phyloP scores from a whole-genome alignment of 2,797 vertebrate genomes.

The Typhlichthys eigenmanni region DNA sequence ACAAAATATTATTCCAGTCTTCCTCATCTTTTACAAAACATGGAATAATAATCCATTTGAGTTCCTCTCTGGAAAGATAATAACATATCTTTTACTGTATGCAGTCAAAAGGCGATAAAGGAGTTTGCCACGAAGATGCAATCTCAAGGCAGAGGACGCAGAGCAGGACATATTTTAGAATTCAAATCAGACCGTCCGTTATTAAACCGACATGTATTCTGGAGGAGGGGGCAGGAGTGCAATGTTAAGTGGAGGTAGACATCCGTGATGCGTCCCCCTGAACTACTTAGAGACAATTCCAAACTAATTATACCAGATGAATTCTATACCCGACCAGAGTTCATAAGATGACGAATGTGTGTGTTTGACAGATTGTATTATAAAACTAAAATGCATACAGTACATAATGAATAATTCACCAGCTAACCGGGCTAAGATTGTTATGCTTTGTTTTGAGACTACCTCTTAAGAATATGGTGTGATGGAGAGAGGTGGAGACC shows the following conservation, averaged over 20 bases:
- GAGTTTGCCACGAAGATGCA: too few relatives aligned
- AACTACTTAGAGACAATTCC: not conserved
- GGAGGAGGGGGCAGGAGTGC: not conserved
- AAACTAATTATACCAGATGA: not conserved
- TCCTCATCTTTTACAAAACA: not conserved
- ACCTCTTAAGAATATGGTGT: slow-evolving; percentile 33
- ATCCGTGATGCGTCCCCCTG: not conserved
- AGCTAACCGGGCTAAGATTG: slow-evolving; percentile 31
- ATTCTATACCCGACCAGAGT: slow-evolving; percentile 16
- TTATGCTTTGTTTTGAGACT: slow-evolving; percentile 43
- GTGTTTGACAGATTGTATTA: slow-evolving; percentile 21
- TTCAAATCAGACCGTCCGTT: not conserved
- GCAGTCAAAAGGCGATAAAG: too few relatives aligned
- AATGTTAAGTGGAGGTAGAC: not conserved
- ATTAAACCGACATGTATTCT: not conserved
- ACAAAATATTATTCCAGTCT: not conserved
- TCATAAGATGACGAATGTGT: not conserved
- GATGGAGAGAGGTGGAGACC: slow-evolving; percentile 7
- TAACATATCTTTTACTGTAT: too few relatives aligned
- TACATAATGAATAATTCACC: slow-evolving; percentile 53
- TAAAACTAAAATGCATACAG: slow-evolving; percentile 32
- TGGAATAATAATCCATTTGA: not conserved
- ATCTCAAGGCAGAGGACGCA: too few relatives aligned
- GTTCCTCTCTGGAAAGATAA: too few relatives aligned
- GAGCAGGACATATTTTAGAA: too few relatives aligned